Evolutionary conservation across 2,888 invertebrate species (phyloP).

Genomic region (Epinotia demarniana): DNA sequence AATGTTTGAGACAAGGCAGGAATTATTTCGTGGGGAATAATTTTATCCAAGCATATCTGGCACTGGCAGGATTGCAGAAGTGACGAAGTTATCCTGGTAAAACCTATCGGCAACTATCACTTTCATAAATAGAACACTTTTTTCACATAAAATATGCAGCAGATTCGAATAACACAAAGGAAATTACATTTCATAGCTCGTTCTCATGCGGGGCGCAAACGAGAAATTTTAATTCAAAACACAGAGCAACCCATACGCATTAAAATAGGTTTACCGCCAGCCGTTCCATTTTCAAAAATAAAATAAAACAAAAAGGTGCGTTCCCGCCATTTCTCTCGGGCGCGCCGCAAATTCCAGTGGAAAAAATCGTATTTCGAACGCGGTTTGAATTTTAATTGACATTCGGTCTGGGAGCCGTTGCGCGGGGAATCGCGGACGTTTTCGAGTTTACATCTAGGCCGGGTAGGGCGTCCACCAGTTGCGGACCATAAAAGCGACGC

Average conservation of each 20-base stretch:
- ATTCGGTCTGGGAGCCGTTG: slow-evolving; percentile 70
- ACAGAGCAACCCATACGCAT: slow-evolving; percentile 82
- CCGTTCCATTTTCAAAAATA: slow-evolving; percentile 81
- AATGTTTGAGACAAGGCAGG: slow-evolving; percentile 37
- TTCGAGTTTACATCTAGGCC: slow-evolving; percentile 71
- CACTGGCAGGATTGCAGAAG: neutral
- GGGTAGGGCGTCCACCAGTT: slow-evolving; percentile 65
- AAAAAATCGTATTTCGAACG: slow-evolving; percentile 85
- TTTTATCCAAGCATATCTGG: slow-evolving; percentile 19
- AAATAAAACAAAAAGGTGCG: slow-evolving; percentile 82
- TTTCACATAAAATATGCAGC: neutral
- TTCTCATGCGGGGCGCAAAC: slow-evolving; percentile 65
- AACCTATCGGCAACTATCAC: neutral
- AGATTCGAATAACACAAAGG: slow-evolving; percentile 61
- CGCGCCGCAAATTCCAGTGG: slow-evolving; percentile 82
- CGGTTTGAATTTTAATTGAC: slow-evolving; percentile 85
- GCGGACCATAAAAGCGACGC: slow-evolving; percentile 68
- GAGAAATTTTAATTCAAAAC: slow-evolving; percentile 81
- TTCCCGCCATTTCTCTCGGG: slow-evolving; percentile 80
- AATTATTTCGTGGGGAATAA: slow-evolving; percentile 27
- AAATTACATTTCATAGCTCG: slow-evolving; percentile 80
- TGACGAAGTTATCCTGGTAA: slow-evolving; percentile 1
- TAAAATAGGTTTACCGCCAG: slow-evolving; percentile 84
- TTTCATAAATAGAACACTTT: neutral
- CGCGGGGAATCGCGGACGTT: slow-evolving; percentile 68